Base-by-base conservation (phyloP, 2,113 vertebrate species). In the Carassius auratus region DNA sequence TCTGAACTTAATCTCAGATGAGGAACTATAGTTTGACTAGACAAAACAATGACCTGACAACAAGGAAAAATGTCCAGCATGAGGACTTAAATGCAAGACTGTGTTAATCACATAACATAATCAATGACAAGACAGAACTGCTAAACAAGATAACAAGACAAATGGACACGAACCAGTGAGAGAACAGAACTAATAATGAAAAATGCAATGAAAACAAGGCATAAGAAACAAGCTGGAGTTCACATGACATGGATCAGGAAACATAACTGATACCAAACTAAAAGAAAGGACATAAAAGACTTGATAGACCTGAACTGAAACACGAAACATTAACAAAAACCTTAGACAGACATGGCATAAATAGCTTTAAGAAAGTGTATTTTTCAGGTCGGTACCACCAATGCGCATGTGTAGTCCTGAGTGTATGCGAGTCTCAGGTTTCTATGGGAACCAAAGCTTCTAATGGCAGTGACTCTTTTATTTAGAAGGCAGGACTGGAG, bases 401-500 rank as follows among this genome's bases (percentile, higher is more conserved):
- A 17, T 17, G 64, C 15, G 26, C 26, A 68, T 68, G 64, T 66
- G 26, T 26, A 33, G 5, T 15, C n/a, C 23, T 66, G 15, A 66
- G 26, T 68, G 57, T 21, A 59, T 59, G 64, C 6, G 13, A 33
- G 26, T 68, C 64, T 68, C 6, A 33, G 14, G 26, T 71, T 71
- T 71, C 9, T 71, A 69, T 69, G 15, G 36, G 38, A 71, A 71
- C 68, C 68, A 71, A 19, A 71, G 36, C 19, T 71, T 71, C 68
- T 42, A 71, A 71, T 10, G 19, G 57, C 57, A 59, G 57, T 48
- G 36, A 19, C 19, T 69, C 30, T 42, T 71, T 71, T 42, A 71
- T n/a, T 71, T 71, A 71, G 68, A 71, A 71, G 19, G 36, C 36
- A 21, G 33, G 15, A 71, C 42, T 45, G 9, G 45, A 48, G 68